Evolutionary conservation across 2,888 invertebrate genomes (phyloP).

Genomic region (Mythimna lalbum): DNA sequence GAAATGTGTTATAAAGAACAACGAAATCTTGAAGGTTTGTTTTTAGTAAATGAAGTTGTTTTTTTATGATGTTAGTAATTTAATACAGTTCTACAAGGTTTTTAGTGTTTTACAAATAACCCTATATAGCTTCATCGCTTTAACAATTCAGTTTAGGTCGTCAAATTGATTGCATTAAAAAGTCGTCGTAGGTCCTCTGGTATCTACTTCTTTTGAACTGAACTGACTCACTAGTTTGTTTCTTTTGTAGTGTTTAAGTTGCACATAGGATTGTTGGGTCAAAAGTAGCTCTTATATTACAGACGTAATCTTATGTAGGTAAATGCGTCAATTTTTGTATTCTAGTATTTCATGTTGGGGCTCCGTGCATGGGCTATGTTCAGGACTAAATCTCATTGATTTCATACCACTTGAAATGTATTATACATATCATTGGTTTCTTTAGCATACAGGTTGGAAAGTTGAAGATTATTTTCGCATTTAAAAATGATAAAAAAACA

Average conservation of each 20-base stretch:
- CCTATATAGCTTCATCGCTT: no score
- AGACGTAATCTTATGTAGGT: neutral
- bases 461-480: neutral
- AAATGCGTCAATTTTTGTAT: neutral
- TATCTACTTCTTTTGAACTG: neutral
- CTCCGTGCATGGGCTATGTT: neutral
- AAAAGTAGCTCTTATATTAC: neutral
- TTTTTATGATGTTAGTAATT: no score
- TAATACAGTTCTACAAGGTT: no score
- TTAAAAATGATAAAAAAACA: neutral
- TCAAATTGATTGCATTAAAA: no score
- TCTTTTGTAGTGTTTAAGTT: constrained; percentile 1
- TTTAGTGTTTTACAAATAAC: no score
- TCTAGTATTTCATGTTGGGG: neutral
- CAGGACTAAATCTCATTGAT: neutral
- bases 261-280: neutral
- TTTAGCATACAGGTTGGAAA: neutral
- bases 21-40: no score
- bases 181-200: no score
- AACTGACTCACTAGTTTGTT: neutral
- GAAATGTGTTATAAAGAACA: no score
- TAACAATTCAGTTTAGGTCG: no score
- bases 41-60: no score
- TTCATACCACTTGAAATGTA: neutral
- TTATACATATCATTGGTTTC: neutral